Evolutionary conservation across 1,140 invertebrate genomes (phyloP).

Genomic region (Holotrichia oblita): DNA sequence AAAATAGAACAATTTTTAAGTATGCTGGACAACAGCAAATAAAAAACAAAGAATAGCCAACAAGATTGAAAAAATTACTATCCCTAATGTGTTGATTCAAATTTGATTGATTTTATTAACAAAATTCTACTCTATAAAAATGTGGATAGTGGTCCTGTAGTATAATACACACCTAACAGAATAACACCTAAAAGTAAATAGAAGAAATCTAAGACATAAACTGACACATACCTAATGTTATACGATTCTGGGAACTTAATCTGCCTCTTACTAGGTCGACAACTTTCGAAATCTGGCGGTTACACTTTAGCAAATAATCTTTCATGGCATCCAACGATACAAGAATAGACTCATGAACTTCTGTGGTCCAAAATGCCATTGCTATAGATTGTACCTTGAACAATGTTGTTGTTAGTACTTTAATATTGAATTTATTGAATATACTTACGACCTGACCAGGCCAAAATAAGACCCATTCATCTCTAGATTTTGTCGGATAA

Average conservation of each 20-base stretch:
- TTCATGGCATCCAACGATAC: slow-evolving; percentile 65
- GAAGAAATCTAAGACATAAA: too few species aligned
- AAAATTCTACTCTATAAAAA: too few species aligned
- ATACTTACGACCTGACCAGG: slow-evolving; percentile 77
- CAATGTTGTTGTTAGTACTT: slow-evolving; percentile 61
- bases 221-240: slow-evolving; percentile 78
- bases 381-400: slow-evolving; percentile 81
- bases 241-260: slow-evolving; percentile 87
- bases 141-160: too few species aligned
- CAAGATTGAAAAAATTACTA: too few species aligned
- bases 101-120: too few species aligned
- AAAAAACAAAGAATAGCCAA: too few species aligned
- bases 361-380: slow-evolving; percentile 88
- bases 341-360: slow-evolving; percentile 78
- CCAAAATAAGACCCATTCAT: slow-evolving; percentile 88
- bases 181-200: too few species aligned
- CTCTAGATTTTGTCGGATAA: slow-evolving; percentile 72
- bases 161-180: too few species aligned
- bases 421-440: slow-evolving; percentile 51
- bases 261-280: slow-evolving; percentile 88
- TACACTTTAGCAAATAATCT: slow-evolving; percentile 67
- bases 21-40: too few species aligned
- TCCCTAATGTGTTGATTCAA: too few species aligned
- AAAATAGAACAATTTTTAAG: too few species aligned
- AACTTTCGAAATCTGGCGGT: slow-evolving; percentile 83